Evolutionary conservation across 2,888 invertebrate genomes (phyloP).

Genomic region (Ormyrus nitidulus): DNA sequence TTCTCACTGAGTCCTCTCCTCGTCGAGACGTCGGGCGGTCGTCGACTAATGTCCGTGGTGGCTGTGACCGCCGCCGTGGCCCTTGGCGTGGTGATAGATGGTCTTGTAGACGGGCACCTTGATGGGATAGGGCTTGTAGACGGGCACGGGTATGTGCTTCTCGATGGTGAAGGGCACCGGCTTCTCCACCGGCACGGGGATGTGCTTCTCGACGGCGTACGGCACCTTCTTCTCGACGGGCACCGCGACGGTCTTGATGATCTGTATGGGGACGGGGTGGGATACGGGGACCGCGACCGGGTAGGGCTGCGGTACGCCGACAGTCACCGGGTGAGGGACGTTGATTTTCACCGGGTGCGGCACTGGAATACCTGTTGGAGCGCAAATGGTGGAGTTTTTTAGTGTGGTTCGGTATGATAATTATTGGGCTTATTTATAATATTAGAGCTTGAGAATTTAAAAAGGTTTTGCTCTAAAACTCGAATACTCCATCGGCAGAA

Average conservation of each 20-base stretch:
- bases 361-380: slow-evolving; percentile 76
- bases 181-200: slow-evolving; percentile 82
- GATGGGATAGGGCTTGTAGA: slow-evolving; percentile 83
- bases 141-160: slow-evolving; percentile 82
- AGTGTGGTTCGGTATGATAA: too few relatives aligned
- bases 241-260: slow-evolving; percentile 82
- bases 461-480: too few relatives aligned
- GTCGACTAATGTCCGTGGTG: slow-evolving; percentile 18
- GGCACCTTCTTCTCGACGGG: slow-evolving; percentile 86
- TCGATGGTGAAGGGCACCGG: slow-evolving; percentile 83
- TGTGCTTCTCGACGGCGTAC: slow-evolving; percentile 82
- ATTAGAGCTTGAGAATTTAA: too few relatives aligned
- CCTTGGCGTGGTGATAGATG: slow-evolving; percentile 82
- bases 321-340: slow-evolving; percentile 78
- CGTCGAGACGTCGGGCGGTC: not conserved
- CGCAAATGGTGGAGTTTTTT: too few relatives aligned
- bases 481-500: too few relatives aligned
- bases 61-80: not conserved
- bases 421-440: too few relatives aligned
- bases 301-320: slow-evolving; percentile 81
- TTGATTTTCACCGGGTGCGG: slow-evolving; percentile 80
- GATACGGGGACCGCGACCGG: slow-evolving; percentile 84
- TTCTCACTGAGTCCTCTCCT: not conserved
- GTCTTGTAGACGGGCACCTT: slow-evolving; percentile 85
- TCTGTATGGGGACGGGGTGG: slow-evolving; percentile 82